Base-by-base conservation (phyloP, 2,113 vertebrate species). In the Hipposideros armiger region DNA sequence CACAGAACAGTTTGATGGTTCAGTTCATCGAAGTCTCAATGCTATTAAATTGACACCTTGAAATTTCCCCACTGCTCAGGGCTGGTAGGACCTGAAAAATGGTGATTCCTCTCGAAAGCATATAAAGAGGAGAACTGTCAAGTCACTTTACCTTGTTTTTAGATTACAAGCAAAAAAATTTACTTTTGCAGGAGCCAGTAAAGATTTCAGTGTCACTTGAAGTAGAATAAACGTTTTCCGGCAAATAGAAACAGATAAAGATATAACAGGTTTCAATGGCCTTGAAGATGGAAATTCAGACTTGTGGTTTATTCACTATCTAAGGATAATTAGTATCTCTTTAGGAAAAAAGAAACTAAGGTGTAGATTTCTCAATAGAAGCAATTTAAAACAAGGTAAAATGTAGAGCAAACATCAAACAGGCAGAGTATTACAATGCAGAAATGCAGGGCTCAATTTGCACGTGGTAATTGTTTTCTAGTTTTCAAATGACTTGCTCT, bases 231-330 rank as follows among this genome's bases (percentile, higher is more conserved):
- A 58, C 50, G 11, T 30, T 90, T 90, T 62, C n/a, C 64, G 5
- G 22, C 26, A 96, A 96, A 70, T 4, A 78, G 19, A 96, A 94
- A 92, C 60, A 94, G 72, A 76, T 11, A 42, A 81, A 96, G 85
- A n/a, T 45, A 66, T 19, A 88, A 7, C 1, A 74, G 20, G 8
- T 77, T 94, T 87, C 70, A 84, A 72, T n/a, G 78, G 5, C 8
- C 6, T 5, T 45, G 14, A 78, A 87, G 26, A 90, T 4, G 64
- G 22, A 91, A 32, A 95, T 76, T 66, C 64, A 69, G 54, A 70
- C n/a, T 87, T 81, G 47, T 32, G 40, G n/a, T 84, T 87, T 64
- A 52, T 24, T 92, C 45, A 81, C 8, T 66, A 54, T 2, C 14
- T 40, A 66, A 73, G 7, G 36, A 52, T 72, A 93, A 90, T n/a